Base-by-base conservation (phyloP, 2,797 vertebrate genomes). In the Enteromius viviparus region DNA sequence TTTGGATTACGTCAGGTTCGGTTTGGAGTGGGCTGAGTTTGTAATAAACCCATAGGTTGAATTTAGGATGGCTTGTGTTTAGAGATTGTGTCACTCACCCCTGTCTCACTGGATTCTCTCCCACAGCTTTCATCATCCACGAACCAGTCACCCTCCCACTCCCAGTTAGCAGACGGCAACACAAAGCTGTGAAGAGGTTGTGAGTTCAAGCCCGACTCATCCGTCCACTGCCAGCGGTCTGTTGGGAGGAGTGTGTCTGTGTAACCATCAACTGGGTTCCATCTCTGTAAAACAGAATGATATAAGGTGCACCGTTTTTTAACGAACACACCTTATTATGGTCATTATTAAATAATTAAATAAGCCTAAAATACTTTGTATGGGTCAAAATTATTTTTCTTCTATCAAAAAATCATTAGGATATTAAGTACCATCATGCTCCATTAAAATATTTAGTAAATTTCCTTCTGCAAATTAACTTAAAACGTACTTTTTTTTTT, bases 101-200 rank as follows among this genome's bases (percentile, higher is more conserved):
- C 97, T 80, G 96, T 97, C 90, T 98, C 96, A 45, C 96, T 97
- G 89, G 97, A 96, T 80, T 98, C 97, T 90, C 97, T 97, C 90
- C 96, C 97, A 88, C 97, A 98, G 92, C 94, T 98, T 91, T 98
- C 97, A 90, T 99, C 97, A 89, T 99, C 97, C 95, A 99, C 96
- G 62, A 96, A 98, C 98, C 98, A 99, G 94, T 99, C 98, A 0
- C 97, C 97, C 85, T 99, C 98, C 98, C 98, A 99, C 85, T 98
- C 97, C 98, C 98, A 99, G 92, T 98, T 97, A 51, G 91, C 92
- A 0, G 97, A 97, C 0, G 96, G 97, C 89, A 98, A 93, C 15
- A 90, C 91, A 90, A 99, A 98, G 90, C 95, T 95, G 84, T 97
- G 95, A 6, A 99, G 95, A 0, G 95, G 95, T 87, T 97, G 97